phyloP scores from a whole-genome alignment of 2,113 vertebrate species.

The Maccullochella peelii region DNA sequence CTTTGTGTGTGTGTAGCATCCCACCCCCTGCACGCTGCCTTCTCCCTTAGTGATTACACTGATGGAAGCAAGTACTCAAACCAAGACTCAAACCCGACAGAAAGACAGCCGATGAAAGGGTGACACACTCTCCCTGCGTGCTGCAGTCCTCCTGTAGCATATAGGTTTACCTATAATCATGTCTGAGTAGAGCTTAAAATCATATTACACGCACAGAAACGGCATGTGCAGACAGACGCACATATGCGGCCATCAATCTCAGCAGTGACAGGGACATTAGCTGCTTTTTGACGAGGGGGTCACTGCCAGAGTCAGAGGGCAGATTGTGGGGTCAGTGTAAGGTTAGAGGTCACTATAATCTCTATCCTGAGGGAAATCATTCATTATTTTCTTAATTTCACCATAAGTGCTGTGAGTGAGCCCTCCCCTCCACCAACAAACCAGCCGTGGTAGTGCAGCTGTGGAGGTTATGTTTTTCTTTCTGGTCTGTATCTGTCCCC shows the following conservation, averaged over 20 bases:
- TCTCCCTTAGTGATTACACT: slow-evolving; percentile 55
- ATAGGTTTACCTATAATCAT: not conserved
- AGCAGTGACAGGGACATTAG: slow-evolving; percentile 20
- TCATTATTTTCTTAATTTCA: slow-evolving; percentile 50
- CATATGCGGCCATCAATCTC: slow-evolving; percentile 4
- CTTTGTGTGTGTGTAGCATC: slow-evolving; percentile 23
- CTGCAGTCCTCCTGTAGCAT: not conserved
- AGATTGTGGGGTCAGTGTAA: slow-evolving; percentile 41
- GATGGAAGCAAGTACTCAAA: no score
- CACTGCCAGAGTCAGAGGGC: slow-evolving; percentile 67
- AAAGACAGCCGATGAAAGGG: slow-evolving; percentile 27
- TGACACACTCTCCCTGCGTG: not conserved
- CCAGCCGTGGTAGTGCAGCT: not conserved
- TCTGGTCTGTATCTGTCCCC: not conserved
- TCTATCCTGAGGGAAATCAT: slow-evolving; percentile 31
- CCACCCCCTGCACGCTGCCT: slow-evolving; percentile 26
- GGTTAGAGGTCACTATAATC: slow-evolving; percentile 68
- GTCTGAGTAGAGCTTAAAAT: slow-evolving; percentile 9
- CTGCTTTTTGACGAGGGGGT: slow-evolving; percentile 50
- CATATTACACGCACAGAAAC: not conserved
- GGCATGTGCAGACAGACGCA: slow-evolving; percentile 2
- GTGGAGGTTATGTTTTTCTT: not conserved
- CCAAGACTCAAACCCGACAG: slow-evolving; percentile 48
- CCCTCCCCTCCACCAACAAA: not conserved
- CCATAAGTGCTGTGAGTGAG: not conserved